Evolutionary conservation across 1,140 invertebrate species (phyloP).

Genomic region (Drosophila mauritiana): DNA sequence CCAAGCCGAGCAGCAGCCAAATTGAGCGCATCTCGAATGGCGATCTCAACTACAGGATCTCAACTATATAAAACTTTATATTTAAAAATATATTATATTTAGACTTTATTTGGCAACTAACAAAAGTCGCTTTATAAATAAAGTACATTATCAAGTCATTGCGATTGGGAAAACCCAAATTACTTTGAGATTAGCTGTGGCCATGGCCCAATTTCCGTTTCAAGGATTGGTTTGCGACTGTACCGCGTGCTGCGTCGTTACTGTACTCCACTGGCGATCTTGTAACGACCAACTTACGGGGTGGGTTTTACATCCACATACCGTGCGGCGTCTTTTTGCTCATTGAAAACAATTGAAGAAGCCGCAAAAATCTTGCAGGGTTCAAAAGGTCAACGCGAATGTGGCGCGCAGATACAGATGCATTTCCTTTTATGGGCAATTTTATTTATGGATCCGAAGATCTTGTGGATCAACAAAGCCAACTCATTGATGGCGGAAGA

Average conservation of each 20-base stretch:
- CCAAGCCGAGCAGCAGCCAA: conserved; percentile 71
- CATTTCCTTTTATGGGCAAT: conserved; percentile 10
- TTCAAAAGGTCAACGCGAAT: conserved; percentile 53
- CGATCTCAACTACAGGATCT: conserved; percentile 23
- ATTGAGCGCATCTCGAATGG: conserved; percentile 53
- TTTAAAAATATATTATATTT: not conserved
- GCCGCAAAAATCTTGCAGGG: conserved; percentile 32
- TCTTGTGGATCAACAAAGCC: conserved; percentile 36
- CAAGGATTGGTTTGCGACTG: not conserved
- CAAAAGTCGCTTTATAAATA: not conserved
- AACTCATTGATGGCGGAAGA: conserved; percentile 38
- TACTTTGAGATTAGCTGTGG: not conserved
- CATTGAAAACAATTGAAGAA: conserved; percentile 41
- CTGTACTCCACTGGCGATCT: conserved; percentile 22
- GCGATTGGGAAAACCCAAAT: not conserved
- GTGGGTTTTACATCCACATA: conserved; percentile 35
- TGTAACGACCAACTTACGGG: conserved; percentile 30
- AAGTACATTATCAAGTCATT: not conserved
- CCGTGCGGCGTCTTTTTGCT: conserved; percentile 26
- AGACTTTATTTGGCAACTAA: not conserved
- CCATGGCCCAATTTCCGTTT: conserved; percentile 9
- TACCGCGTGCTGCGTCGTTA: conserved; percentile 4
- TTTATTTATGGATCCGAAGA: conserved; percentile 16
- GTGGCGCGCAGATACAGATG: conserved; percentile 1
- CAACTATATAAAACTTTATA: too few species aligned